Evolutionary conservation across 2,797 vertebrate species (phyloP).

Genomic region (Melanotaenia nigrans): DNA sequence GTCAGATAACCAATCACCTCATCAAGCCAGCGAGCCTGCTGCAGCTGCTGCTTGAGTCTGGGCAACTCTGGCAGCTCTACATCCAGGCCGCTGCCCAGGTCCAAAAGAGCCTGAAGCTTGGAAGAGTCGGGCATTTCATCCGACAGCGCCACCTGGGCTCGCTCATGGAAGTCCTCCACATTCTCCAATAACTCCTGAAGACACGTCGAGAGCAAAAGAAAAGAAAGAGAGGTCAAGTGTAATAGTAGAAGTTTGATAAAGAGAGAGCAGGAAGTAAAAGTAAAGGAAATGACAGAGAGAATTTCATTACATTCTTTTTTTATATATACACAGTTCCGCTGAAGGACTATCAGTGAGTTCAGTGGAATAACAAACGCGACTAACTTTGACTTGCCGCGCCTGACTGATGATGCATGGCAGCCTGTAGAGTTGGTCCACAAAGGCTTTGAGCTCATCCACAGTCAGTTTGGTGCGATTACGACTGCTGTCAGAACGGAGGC

Average conservation of each 20-base stretch:
- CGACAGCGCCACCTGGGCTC: constrained; percentile 92
- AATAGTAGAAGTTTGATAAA: neutral
- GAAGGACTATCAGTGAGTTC: neutral
- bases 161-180: constrained; percentile 97
- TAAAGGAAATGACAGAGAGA: neutral
- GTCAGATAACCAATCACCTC: constrained; percentile 75
- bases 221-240: neutral
- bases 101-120: constrained; percentile 93
- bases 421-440: constrained; percentile 94
- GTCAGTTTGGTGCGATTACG: constrained; percentile 93
- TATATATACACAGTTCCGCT: neutral
- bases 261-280: neutral
- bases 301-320: too few relatives aligned
- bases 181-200: constrained; percentile 94
- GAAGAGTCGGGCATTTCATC: constrained; percentile 94
- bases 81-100: constrained; percentile 93
- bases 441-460: constrained; percentile 96
- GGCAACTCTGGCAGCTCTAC: constrained; percentile 96
- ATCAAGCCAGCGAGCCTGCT: constrained; percentile 97
- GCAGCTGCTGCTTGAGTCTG: constrained; percentile 93
- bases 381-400: constrained; percentile 95
- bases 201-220: neutral
- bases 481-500: constrained; percentile 86
- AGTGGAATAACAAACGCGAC: constrained; percentile 15
- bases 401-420: constrained; percentile 96